Conservation (phyloP, 2,797 vertebrate genomes). For the Sebastes diaconus region DNA sequence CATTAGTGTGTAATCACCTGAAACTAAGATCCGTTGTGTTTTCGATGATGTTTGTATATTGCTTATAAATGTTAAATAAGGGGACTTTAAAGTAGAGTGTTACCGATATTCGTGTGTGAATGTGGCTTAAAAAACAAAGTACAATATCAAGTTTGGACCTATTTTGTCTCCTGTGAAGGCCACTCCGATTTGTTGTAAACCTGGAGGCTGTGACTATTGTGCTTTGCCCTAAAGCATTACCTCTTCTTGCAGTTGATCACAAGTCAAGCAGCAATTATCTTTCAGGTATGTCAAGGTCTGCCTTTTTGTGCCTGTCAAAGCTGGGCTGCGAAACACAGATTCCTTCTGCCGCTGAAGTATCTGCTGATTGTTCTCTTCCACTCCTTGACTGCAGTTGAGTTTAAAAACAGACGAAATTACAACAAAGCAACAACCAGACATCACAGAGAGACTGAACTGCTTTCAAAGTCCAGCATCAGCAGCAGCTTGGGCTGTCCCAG, state of each 20-base stretch:
- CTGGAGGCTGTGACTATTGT: constrained; percentile 58
- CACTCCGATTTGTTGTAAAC: constrained; percentile 40
- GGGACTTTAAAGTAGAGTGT: neutral
- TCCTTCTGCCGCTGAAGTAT: constrained; percentile 44
- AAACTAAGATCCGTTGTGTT: too few species aligned
- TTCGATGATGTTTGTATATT: neutral
- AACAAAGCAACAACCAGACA: constrained; percentile 12
- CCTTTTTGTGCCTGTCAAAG: constrained; percentile 49
- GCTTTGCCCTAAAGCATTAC: constrained; percentile 76
- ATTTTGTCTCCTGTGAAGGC: constrained; percentile 45
- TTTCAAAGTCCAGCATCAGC: constrained; percentile 48
- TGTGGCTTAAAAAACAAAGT: neutral
- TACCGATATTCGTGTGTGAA: neutral
- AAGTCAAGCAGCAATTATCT: constrained; percentile 72
- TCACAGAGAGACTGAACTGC: constrained; percentile 58
- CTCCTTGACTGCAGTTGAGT: constrained; percentile 62
- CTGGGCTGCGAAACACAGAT: constrained; percentile 60
- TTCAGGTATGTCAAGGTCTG: constrained; percentile 82
- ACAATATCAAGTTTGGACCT: constrained; percentile 12
- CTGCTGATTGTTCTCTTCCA: constrained; percentile 56
- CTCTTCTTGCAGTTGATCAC: constrained; percentile 84
- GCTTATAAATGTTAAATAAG: neutral
- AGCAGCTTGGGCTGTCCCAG: constrained; percentile 51
- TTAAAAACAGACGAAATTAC: constrained; percentile 26
- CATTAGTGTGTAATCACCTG: too few species aligned